phyloP scores from a whole-genome alignment of 2,113 vertebrate species.

The Mus pahari region DNA sequence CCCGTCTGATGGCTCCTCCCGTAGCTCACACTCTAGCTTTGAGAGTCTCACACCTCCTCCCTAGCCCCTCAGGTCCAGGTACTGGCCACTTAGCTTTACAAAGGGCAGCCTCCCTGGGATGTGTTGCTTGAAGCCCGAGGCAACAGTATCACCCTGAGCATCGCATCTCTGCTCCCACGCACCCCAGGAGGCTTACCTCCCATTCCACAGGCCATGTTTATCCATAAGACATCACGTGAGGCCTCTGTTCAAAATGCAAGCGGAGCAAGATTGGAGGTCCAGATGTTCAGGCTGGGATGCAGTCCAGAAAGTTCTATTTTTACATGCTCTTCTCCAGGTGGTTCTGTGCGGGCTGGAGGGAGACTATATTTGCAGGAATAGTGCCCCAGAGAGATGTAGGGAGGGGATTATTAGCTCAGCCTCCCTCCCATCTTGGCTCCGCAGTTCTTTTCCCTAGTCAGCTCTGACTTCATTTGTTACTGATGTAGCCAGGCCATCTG shows the following conservation, averaged over 20 bases:
- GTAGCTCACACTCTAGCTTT: background rate
- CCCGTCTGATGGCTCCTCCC: background rate
- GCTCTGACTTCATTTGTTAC: background rate
- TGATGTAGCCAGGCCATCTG: slow-evolving; percentile 49
- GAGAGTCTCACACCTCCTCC: background rate
- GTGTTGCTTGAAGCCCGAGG: background rate
- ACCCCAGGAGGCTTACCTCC: background rate
- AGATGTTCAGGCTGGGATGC: slow-evolving; percentile 23
- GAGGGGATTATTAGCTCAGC: background rate
- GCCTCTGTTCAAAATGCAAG: background rate
- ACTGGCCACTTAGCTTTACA: background rate
- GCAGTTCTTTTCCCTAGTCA: background rate
- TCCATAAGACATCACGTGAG: background rate
- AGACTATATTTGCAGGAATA: background rate
- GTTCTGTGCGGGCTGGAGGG: background rate
- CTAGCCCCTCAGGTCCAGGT: background rate
- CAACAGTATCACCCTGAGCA: background rate
- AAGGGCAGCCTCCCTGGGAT: background rate
- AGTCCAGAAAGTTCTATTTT: slow-evolving; percentile 31
- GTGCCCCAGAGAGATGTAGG: background rate
- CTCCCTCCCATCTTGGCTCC: background rate
- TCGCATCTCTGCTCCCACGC: background rate
- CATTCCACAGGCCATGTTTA: background rate
- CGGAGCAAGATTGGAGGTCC: background rate
- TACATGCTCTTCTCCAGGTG: background rate